phyloP scores from a whole-genome alignment of 2,113 vertebrate genomes.

The Neofelis nebulosa region DNA sequence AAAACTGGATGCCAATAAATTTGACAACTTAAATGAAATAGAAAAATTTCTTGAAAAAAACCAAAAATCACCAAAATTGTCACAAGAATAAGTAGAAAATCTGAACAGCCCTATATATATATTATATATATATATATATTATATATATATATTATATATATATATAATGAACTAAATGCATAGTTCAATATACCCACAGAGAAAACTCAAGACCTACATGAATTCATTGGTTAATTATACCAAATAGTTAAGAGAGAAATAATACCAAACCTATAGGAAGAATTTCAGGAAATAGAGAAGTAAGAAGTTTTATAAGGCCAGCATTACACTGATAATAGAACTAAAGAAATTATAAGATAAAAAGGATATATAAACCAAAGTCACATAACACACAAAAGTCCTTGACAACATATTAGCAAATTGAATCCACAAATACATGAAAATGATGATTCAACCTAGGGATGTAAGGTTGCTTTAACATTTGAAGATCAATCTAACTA shows the following conservation, averaged over 20 bases:
- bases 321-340: background rate
- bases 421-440: conserved; percentile 4
- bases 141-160: no score
- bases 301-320: background rate
- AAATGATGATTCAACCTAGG: background rate
- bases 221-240: background rate
- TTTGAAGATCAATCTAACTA: conserved; percentile 27
- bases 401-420: background rate
- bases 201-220: background rate
- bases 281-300: conserved; percentile 12
- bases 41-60: background rate
- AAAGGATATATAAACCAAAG: conserved; percentile 7
- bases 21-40: background rate
- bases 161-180: background rate
- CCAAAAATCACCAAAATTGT: background rate
- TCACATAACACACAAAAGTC: background rate
- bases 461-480: conserved; percentile 19
- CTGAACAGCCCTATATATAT: background rate
- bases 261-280: background rate
- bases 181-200: background rate
- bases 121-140: no score
- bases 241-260: conserved; percentile 14
- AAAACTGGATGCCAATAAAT: background rate
- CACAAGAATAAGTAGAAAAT: background rate
- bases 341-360: background rate